A percentile compares a stretch with the other conserved stretches of the same genome.
Evolutionary conservation across 2,888 invertebrate genomes (phyloP).

Genomic region (Drosophila pseudotakahashii): DNA sequence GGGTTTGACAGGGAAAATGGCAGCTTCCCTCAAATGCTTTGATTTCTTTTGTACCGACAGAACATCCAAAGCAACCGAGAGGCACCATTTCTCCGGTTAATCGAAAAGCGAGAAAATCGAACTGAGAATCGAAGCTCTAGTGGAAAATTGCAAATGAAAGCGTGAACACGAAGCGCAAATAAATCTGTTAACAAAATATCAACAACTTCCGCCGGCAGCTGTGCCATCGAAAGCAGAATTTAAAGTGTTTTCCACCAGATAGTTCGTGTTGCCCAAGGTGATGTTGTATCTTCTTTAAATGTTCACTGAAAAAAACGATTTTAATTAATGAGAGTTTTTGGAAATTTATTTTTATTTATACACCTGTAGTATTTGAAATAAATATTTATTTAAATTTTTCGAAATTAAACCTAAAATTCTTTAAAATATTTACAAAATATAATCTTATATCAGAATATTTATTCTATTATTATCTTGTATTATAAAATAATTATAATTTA

Average conservation of each 20-base stretch:
- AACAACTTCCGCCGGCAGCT: slow-evolving; percentile 34
- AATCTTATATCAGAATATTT: too few relatives aligned
- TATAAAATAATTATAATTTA: too few relatives aligned
- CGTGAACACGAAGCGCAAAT: slow-evolving; percentile 50
- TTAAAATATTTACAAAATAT: too few relatives aligned
- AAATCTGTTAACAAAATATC: slow-evolving; percentile 51
- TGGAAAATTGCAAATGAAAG: slow-evolving; percentile 41
- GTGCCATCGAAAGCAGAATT: slow-evolving; percentile 6
- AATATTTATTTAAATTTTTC: too few relatives aligned
- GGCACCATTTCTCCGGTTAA: slow-evolving; percentile 38
- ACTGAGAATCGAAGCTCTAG: slow-evolving; percentile 12
- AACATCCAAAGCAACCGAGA: slow-evolving; percentile 30
- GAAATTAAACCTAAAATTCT: too few relatives aligned
- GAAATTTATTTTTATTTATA: too few relatives aligned
- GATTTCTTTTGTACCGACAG: slow-evolving; percentile 40
- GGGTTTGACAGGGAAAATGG: slow-evolving; percentile 48
- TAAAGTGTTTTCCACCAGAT: slow-evolving; percentile 13
- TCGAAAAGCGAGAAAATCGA: slow-evolving; percentile 36
- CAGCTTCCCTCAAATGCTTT: slow-evolving; percentile 38
- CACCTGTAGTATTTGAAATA: too few relatives aligned
- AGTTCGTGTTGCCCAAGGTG: slow-evolving; percentile 14
- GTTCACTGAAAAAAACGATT: not conserved
- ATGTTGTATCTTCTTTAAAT: not conserved
- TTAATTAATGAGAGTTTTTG: too few relatives aligned
- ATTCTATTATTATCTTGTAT: too few relatives aligned